Conservation (phyloP, 2,113 vertebrate genomes). For the Pluvialis apricaria region DNA sequence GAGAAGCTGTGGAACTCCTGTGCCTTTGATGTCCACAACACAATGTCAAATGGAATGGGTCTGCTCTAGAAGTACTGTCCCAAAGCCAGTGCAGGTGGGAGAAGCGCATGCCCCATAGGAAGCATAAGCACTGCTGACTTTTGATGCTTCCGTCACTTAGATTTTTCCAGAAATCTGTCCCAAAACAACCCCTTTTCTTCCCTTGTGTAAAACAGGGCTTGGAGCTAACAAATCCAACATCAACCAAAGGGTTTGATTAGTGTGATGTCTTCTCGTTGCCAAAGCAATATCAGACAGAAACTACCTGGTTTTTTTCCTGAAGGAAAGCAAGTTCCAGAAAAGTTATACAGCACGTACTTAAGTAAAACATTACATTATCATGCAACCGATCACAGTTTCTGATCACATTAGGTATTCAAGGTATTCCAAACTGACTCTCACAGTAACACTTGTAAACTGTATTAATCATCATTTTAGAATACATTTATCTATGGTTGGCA, state of each 20-base stretch:
- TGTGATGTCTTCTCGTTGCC: background rate
- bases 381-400: background rate
- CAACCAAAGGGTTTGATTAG: background rate
- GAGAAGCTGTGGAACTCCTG: background rate
- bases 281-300: background rate
- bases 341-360: background rate
- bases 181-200: background rate
- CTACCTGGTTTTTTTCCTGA: background rate
- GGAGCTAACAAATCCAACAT: background rate
- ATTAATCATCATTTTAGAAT: conserved; percentile 18
- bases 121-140: background rate
- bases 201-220: background rate
- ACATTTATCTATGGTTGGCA: background rate
- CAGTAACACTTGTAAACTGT: background rate
- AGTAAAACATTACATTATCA: background rate
- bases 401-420: background rate
- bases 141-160: background rate
- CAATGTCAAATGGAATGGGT: background rate
- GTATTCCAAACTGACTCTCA: conserved; percentile 21
- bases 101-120: rapidly evolving
- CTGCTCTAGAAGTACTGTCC: background rate
- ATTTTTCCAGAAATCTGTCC: background rate
- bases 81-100: background rate
- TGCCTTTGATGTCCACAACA: background rate
- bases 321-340: background rate